These are phyloP conservation scores for Anguilla obscura DNA, from an alignment of 2,797 vertebrate species.

Conservation along the genomic window DNA sequence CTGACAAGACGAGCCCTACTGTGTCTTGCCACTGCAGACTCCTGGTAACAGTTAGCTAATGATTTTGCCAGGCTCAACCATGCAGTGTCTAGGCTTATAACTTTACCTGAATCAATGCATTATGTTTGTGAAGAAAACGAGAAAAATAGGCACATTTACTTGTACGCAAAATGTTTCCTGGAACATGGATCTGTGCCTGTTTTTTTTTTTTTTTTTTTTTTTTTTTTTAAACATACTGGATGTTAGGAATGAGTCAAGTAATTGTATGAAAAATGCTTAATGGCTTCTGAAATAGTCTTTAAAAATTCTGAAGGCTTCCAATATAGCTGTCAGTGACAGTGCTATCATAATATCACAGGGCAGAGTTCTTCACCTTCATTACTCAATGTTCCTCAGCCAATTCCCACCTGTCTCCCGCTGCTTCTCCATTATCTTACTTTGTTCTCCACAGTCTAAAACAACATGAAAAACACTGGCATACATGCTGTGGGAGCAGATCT, in stretches of 20 bases:
- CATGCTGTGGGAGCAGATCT: not conserved
- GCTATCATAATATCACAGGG: not conserved
- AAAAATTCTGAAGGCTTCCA: not conserved
- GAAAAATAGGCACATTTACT: too few species aligned
- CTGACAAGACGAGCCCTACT: too few species aligned
- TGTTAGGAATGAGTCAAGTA: not conserved
- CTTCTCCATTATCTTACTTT: not conserved
- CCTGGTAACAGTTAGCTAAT: too few species aligned
- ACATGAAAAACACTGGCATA: not conserved
- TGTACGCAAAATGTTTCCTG: too few species aligned
- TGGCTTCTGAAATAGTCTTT: conserved; percentile 7
- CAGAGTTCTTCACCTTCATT: not conserved
- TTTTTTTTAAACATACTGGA: not conserved
- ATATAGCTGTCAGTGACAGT: not conserved
- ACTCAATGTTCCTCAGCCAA: not conserved
- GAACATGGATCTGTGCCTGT: too few species aligned
- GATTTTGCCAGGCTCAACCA: too few species aligned
- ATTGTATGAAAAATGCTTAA: not conserved
- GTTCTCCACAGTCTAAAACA: not conserved
- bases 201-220: too few species aligned
- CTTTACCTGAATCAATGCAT: too few species aligned
- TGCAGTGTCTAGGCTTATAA: too few species aligned
- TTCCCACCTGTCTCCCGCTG: not conserved
- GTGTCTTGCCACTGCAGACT: too few species aligned
- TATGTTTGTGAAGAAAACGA: too few species aligned